Percentiles rank a stretch among this genome's conserved stretches.
Conservation (phyloP, 2,888 invertebrate genomes). For the Dicyrtomina minuta region DNA sequence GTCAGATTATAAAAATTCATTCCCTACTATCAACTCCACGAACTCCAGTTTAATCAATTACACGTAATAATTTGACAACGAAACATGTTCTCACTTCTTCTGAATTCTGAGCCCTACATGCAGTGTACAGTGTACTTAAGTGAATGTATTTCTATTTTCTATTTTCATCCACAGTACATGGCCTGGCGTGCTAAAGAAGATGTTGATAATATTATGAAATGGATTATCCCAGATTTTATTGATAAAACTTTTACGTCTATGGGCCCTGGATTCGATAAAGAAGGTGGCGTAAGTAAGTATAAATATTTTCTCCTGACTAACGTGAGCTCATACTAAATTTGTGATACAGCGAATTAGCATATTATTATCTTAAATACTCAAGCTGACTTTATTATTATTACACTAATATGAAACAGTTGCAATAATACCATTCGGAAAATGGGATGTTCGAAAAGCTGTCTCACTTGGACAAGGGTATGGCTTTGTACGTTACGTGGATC, state of each 20-base stretch:
- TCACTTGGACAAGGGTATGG: constrained; percentile 9
- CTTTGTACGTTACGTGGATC: constrained; percentile 27
- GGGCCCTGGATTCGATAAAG: constrained; percentile 44
- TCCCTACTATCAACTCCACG: too few relatives aligned
- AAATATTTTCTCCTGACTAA: background rate
- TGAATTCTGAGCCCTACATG: too few relatives aligned
- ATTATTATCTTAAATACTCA: too few relatives aligned
- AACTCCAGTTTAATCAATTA: too few relatives aligned
- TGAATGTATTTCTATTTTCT: too few relatives aligned
- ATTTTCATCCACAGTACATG: background rate
- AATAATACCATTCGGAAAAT: constrained; percentile 23
- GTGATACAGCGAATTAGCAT: too few relatives aligned
- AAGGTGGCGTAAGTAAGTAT: constrained; percentile 41
- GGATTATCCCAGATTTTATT: constrained; percentile 40
- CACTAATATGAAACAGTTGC: background rate
- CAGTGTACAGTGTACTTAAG: too few relatives aligned
- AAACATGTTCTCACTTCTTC: too few relatives aligned
- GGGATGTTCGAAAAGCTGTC: constrained; percentile 29
- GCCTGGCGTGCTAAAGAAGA: constrained; percentile 41
- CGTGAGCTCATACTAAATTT: too few relatives aligned
- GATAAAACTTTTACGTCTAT: constrained; percentile 38
- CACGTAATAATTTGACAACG: too few relatives aligned
- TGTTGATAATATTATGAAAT: constrained; percentile 37
- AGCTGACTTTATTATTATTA: background rate
- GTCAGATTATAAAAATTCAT: too few relatives aligned